Evolutionary conservation across 2,888 invertebrate species (phyloP), one percentile per base, ranked within the genome.

Genomic region (Xylota segnis): DNA sequence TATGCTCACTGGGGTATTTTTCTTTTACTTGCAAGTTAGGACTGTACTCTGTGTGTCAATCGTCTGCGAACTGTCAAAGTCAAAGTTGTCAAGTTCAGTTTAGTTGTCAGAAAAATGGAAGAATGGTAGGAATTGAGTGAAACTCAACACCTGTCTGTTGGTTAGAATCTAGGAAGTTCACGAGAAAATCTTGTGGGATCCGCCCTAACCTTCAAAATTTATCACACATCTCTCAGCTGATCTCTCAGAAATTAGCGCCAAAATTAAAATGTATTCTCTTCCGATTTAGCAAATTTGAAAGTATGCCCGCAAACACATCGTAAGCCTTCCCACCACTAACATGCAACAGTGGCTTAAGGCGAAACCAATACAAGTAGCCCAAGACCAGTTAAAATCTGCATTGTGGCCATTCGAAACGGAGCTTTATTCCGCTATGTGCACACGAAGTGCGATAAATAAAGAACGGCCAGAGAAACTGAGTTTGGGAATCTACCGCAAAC

Each of bases 401-500:
- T 74, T 23, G 10, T 63, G 52, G 29, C 37, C 43, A 43, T 43
- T 34, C 18, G 50, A 50, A 71, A 52, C 61, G 50, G 50, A 50
- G 52, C 29, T 43, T 63, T 54, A 74, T 54, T 74, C 74, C 74
- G 74, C 74, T 74, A 65, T 58, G 43, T 56, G 52, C 45, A 65
- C 45, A 52, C n/a, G n/a, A n/a, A n/a, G n/a, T n/a, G n/a, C n/a
- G n/a, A n/a, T n/a, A n/a, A n/a, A n/a, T n/a, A n/a, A n/a, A n/a
- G n/a, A n/a, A n/a, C n/a, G n/a, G n/a, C n/a, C n/a, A 58, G 43
- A 82, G 52, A 76, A 75, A 75, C 71, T 76, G n/a, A 34, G 77
- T 71, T 76, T 65, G 14, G 40, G 40, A 58, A 65, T 47, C 63
- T 52, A 65, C 65, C 56, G 50, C 40, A 74, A 81, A 81, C 66